These are phyloP conservation scores for Charaxes varanes DNA, from an alignment of 1,140 invertebrate genomes.

Conservation along the genomic window DNA sequence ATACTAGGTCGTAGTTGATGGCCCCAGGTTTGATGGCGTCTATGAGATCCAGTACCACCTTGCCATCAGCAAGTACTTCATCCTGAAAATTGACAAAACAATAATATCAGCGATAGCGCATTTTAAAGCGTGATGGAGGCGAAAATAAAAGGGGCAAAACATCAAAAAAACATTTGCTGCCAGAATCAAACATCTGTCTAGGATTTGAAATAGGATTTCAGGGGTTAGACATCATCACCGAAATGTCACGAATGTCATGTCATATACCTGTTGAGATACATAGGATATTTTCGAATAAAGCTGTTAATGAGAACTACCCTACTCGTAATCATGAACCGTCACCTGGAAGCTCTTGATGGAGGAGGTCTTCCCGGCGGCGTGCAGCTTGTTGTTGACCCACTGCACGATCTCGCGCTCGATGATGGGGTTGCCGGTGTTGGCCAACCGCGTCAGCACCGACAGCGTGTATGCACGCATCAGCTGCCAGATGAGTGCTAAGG, in stretches of 20 bases:
- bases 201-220: too few species aligned
- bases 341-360: slow-evolving; percentile 89
- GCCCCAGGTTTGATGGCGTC: slow-evolving; percentile 97
- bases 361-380: slow-evolving; percentile 84
- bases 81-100: slow-evolving; percentile 78
- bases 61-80: slow-evolving; percentile 86
- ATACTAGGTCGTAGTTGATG: slow-evolving; percentile 95
- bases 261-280: too few species aligned
- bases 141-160: too few species aligned
- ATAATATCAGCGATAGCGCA: too few species aligned
- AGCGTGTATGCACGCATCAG: slow-evolving; percentile 98
- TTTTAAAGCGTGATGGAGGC: too few species aligned
- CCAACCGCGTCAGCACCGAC: slow-evolving; percentile 91
- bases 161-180: too few species aligned
- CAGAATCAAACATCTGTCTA: too few species aligned
- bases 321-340: background rate
- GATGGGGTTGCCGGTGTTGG: slow-evolving; percentile 89
- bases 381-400: slow-evolving; percentile 97
- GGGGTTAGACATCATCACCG: too few species aligned
- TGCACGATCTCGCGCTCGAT: slow-evolving; percentile 96
- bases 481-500: slow-evolving; percentile 99
- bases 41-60: slow-evolving; percentile 95
- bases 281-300: too few species aligned
- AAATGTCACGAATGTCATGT: too few species aligned
- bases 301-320: too few species aligned